Base-by-base conservation (phyloP, 2,888 invertebrate genomes). In the Syritta pipiens region DNA sequence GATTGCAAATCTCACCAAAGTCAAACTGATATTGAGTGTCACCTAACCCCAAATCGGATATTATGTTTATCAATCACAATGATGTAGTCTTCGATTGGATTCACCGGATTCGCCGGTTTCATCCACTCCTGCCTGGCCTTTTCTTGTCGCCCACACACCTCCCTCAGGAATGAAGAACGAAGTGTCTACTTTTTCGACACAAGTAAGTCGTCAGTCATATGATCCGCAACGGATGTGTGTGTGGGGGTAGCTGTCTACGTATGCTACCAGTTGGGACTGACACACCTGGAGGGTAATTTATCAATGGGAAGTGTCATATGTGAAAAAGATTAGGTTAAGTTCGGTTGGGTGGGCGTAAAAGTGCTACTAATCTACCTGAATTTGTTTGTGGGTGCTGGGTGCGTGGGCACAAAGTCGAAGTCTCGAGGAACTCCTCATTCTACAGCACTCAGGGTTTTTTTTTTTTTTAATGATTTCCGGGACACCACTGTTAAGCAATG, bases 41-140 rank as follows among this genome's bases (percentile, higher is more conserved):
- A 77, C 48, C 77, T 71, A 60, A 77, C 59, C 65, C 71, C 77
- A 71, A 72, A 65, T 17, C 71, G 65, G 59, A 71, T 77, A 77
- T 77, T 77, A 71, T 71, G 59, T 67, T 72, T 77, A 77, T 77
- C 77, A 77, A 77, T 77, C 76, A 77, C 63, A 65, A 26, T 65
- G 59, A 71, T 71, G 69, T 40, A 71, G 71, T 65, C 59, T 53
- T 17, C 37, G 35, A 62, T 42, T 77, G 60, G 71, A 72, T 60
- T 60, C 48, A 24, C 19, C 44, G 9, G 35, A 10, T 6, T 10
- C 28, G n/a, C n/a, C n/a, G n/a, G n/a, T n/a, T n/a, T n/a, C n/a
- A n/a, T 24, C 22, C 35, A 28, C 30, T 24, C 22, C 10, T 14
- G 7, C 14, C 19, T n/a, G n/a, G n/a, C n/a, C n/a, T n/a, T n/a